Conservation (phyloP, 2,113 vertebrate genomes). For the Siniperca chuatsi region DNA sequence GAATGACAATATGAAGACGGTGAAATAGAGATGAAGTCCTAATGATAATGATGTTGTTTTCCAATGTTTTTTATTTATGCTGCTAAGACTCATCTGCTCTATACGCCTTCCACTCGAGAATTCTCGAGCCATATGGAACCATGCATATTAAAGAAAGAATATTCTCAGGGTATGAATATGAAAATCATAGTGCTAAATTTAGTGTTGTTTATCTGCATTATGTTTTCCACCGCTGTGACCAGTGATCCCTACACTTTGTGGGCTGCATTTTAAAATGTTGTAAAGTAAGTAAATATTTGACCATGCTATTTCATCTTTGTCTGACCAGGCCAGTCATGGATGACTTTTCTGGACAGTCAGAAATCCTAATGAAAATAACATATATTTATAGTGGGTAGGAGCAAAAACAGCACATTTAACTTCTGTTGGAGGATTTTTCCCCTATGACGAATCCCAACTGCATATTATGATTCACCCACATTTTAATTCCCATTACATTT, state of each 20-base stretch:
- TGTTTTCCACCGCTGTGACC: slow-evolving; percentile 30
- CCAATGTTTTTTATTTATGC: slow-evolving; percentile 52
- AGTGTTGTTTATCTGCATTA: slow-evolving; percentile 38
- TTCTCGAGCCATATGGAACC: slow-evolving; percentile 43
- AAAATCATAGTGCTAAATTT: slow-evolving; percentile 38
- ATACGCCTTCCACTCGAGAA: slow-evolving; percentile 20
- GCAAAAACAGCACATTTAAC: not conserved
- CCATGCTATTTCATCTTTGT: not conserved
- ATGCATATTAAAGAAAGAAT: slow-evolving; percentile 44
- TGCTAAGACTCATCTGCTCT: slow-evolving; percentile 34
- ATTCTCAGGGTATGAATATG: slow-evolving; percentile 53
- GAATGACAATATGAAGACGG: slow-evolving; percentile 22
- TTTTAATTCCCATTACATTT: slow-evolving; percentile 17
- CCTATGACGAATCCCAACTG: not conserved
- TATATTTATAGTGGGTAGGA: not conserved
- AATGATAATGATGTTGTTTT: slow-evolving; percentile 62
- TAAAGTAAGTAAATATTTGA: not conserved
- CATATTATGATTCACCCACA: not conserved
- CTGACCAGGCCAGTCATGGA: not conserved
- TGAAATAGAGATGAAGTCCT: slow-evolving; percentile 28
- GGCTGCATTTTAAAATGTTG: slow-evolving; percentile 20
- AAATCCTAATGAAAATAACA: not conserved
- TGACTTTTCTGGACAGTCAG: too few species aligned
- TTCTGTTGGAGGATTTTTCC: slow-evolving; percentile 6
- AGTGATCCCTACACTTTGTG: not conserved